Evolutionary conservation across 2,797 vertebrate species (phyloP).

Genomic region (Pseudomugil gertrudae): DNA sequence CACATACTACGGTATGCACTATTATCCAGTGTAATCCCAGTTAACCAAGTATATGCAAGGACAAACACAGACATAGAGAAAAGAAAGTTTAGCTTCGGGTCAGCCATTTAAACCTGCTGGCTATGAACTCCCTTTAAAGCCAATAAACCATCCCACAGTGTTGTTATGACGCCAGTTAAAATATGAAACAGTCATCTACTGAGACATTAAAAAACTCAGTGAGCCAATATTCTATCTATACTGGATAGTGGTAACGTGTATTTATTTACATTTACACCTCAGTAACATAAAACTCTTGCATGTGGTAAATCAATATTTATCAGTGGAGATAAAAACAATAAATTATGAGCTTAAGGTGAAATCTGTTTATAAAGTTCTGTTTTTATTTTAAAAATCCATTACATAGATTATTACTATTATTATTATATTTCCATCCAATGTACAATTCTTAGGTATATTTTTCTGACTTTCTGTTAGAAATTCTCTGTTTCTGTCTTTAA

Average conservation of each 20-base stretch:
- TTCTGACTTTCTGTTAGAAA: neutral
- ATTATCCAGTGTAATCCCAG: conserved; percentile 47
- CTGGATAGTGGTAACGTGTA: neutral
- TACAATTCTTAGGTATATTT: neutral
- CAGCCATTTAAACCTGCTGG: neutral
- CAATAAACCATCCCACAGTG: neutral
- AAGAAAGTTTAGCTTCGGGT: conserved; percentile 11
- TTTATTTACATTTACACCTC: no score
- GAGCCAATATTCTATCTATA: neutral
- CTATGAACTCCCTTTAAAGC: neutral
- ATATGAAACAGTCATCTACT: no score
- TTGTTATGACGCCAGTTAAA: neutral
- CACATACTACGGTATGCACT: conserved; percentile 20
- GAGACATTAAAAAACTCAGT: neutral
- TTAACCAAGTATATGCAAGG: conserved; percentile 53
- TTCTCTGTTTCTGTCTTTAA: neutral
- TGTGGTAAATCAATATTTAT: neutral
- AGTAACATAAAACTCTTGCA: neutral
- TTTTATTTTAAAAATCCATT: no score
- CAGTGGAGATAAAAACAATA: neutral
- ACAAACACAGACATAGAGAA: conserved; percentile 33
- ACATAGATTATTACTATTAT: neutral
- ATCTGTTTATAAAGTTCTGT: neutral
- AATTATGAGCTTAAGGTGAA: neutral
- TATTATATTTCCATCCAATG: neutral